Conservation (phyloP, 2,888 invertebrate species). For the Amiota minor region DNA sequence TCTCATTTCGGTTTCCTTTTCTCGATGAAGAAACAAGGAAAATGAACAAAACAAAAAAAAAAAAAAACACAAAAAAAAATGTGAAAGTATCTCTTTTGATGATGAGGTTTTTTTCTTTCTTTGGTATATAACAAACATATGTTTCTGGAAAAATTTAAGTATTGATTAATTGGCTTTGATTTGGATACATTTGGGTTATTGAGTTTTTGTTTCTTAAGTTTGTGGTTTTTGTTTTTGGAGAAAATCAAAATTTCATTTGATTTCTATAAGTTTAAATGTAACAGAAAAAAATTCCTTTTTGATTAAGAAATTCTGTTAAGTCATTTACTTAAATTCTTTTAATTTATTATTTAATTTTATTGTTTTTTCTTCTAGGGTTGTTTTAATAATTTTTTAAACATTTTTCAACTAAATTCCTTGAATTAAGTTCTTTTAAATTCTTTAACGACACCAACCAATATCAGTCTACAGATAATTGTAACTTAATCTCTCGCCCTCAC, state of each 20-base stretch:
- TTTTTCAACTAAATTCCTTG: too few species aligned
- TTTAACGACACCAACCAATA: background rate
- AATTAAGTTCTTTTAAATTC: background rate
- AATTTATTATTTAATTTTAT: too few species aligned
- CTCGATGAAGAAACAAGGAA: background rate
- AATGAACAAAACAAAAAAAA: too few species aligned
- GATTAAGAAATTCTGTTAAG: too few species aligned
- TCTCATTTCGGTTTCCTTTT: slow-evolving; percentile 5
- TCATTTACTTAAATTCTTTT: background rate
- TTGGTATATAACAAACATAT: slow-evolving; percentile 52
- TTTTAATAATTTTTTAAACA: too few species aligned
- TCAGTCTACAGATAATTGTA: background rate
- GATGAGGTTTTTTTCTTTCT: slow-evolving; percentile 28
- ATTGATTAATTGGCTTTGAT: slow-evolving; percentile 63
- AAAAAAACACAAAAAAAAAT: too few species aligned
- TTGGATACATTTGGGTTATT: slow-evolving; percentile 32
- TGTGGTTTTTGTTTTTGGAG: slow-evolving; percentile 39
- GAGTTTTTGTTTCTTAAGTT: slow-evolving; percentile 31
- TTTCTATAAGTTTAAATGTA: too few species aligned
- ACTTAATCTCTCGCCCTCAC: background rate
- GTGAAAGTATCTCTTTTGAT: background rate
- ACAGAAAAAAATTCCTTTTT: too few species aligned
- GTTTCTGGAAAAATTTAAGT: slow-evolving; percentile 41
- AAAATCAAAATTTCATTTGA: background rate
- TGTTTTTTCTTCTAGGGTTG: too few species aligned